Evolutionary conservation across 30 jellyfish, hydroid and myxozoan genomes (phyloP).

Genomic region (Pseudorhiza aurosa): DNA sequence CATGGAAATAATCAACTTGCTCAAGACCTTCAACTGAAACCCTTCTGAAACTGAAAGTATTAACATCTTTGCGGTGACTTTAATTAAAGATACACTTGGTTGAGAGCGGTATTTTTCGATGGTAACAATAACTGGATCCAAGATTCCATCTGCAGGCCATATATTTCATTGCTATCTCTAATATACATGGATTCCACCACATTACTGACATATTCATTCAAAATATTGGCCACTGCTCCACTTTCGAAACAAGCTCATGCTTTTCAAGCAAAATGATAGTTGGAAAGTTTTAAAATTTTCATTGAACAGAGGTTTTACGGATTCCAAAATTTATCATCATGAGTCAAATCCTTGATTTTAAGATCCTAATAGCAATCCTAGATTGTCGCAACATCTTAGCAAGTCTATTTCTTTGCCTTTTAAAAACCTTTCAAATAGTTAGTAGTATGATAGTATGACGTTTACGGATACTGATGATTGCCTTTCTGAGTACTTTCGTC

Average conservation of each 20-base stretch:
- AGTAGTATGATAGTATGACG: too few relatives aligned
- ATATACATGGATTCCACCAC: slow-evolving; percentile 7
- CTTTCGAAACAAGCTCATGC: slow-evolving; percentile 6
- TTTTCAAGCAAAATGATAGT: slow-evolving; percentile 25
- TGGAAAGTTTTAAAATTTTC: slow-evolving; percentile 8
- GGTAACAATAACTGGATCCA: slow-evolving; percentile 59
- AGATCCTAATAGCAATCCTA: slow-evolving; percentile 1
- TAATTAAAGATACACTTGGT: neutral
- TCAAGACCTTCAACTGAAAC: too few relatives aligned
- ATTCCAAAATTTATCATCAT: slow-evolving; percentile 6
- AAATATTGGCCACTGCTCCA: slow-evolving; percentile 9
- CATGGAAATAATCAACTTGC: too few relatives aligned
- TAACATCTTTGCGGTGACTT: too few relatives aligned
- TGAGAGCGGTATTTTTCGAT: slow-evolving; percentile 59
- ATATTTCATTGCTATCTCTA: neutral
- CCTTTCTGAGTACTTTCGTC: slow-evolving; percentile 45
- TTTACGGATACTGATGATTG: too few relatives aligned
- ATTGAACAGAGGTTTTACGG: slow-evolving; percentile 9
- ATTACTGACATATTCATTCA: slow-evolving; percentile 21
- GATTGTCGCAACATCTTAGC: neutral
- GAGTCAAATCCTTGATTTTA: neutral
- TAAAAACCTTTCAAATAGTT: too few relatives aligned
- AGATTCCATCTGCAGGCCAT: slow-evolving; percentile 10
- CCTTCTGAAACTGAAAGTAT: too few relatives aligned
- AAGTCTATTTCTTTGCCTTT: neutral